phyloP scores from a whole-genome alignment of 2,888 invertebrate species.

The Macrosoma leucophasiata region DNA sequence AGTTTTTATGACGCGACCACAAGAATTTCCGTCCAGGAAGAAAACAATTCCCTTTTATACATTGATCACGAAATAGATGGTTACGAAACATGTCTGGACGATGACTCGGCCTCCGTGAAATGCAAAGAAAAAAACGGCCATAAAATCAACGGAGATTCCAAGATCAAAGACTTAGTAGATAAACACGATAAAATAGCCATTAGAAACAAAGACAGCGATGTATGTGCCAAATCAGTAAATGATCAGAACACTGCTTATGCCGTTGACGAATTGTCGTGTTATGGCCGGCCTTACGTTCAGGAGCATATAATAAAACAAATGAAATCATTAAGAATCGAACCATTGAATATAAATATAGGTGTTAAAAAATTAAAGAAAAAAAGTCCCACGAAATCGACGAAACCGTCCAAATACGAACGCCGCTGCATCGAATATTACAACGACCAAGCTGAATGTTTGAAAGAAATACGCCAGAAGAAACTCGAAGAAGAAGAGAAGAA shows the following conservation, averaged over 20 bases:
- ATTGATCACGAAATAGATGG: conserved; percentile 73
- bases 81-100: conserved; percentile 79
- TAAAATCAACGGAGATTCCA: conserved; percentile 55
- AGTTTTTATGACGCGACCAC: conserved; percentile 49
- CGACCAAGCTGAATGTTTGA: conserved; percentile 77
- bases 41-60: conserved; percentile 54
- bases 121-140: conserved; percentile 50
- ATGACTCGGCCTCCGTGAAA: conserved; percentile 65
- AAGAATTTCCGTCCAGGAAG: conserved; percentile 58
- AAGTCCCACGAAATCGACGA: conserved; percentile 60
- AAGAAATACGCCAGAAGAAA: conserved; percentile 61
- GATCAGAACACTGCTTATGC: conserved; percentile 39
- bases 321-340: conserved; percentile 65
- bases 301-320: conserved; percentile 70
- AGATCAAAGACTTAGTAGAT: conserved; percentile 61
- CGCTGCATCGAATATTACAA: conserved; percentile 77
- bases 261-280: conserved; percentile 46
- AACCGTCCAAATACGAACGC: conserved; percentile 55
- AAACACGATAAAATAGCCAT: conserved; percentile 58
- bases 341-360: conserved; percentile 55
- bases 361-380: conserved; percentile 48
- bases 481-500: conserved; percentile 55
- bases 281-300: conserved; percentile 56
- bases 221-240: conserved; percentile 47
- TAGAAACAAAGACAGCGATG: conserved; percentile 55